Base-by-base conservation (phyloP, 2,113 vertebrate species). In the Baryphthengus martii region DNA sequence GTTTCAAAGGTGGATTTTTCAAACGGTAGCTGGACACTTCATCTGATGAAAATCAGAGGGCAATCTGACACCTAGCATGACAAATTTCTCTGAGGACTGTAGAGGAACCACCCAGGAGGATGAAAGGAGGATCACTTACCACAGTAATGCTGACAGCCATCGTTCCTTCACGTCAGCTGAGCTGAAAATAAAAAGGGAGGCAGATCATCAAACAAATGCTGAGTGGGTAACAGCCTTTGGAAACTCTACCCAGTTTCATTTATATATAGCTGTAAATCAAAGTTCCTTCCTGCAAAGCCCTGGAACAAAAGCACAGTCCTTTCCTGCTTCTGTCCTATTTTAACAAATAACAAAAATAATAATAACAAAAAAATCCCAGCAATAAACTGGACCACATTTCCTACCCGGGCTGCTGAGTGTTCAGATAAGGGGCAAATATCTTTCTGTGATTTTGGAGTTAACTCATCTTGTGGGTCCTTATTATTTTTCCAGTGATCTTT, bases 151-250 rank as follows among this genome's bases (percentile, higher is more conserved):
- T 49, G 97, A 97, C 80, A 98, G 97, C 97, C 98, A 98, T 55
- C 88, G 97, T 23, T 98, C 97, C 91, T 98, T 98, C 88, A 85
- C 68, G 12, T 98, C 97, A 40, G 97, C 89, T 58, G 98, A 98
- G 94, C 98, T 98, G 95, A 68, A 96, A 96, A 88, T 50, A 85
- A 95, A 97, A 93, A 96, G 90, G 56, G 77, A 96, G 89, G 79
- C 77, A 95, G 62, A 84, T 65, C 40, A 86, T 91, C 70, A 96
- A n/a, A 90, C 76, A 79, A 93, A 56, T 70, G 91, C 68, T 45
- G 79, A 94, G 80, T 31, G 42, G 67, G n/a, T 49, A 78, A 84
- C 61, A 62, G 81, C 52, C 65, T 76, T 74, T 86, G 82, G 85
- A 93, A 84, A 92, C 78, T 90, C 77, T 94, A 95, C 85, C 40